Evolutionary conservation across 2,888 invertebrate genomes (phyloP).

Genomic region (Macaria liturata): DNA sequence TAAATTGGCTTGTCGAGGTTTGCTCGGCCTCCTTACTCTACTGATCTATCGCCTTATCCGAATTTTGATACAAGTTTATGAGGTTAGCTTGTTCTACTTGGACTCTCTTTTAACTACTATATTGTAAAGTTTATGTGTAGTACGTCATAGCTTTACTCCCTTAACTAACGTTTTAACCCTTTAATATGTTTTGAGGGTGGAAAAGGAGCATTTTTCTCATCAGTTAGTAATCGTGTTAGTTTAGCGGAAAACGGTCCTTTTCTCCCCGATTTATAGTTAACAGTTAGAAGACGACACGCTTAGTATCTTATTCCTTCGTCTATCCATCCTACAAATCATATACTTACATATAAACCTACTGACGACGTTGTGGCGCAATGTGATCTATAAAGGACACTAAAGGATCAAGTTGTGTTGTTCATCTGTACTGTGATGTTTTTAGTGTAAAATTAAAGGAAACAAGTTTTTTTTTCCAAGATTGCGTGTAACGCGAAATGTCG

Average conservation of each 20-base stretch:
- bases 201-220: conserved; percentile 13
- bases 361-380: no score
- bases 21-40: conserved; percentile 29
- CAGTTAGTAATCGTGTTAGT: conserved; percentile 6
- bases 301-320: conserved; percentile 1
- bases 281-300: conserved; percentile 13
- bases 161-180: conserved; percentile 2
- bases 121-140: conserved; percentile 30
- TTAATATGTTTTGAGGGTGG: conserved; percentile 1
- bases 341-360: no score
- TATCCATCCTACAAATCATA: background rate
- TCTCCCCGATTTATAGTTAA: conserved; percentile 6
- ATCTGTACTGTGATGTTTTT: no score
- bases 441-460: no score
- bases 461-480: no score
- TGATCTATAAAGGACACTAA: no score
- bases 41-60: conserved; percentile 64
- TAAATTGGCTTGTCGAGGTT: no score
- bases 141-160: conserved; percentile 16
- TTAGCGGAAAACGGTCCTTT: conserved; percentile 10
- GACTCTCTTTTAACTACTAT: conserved; percentile 29
- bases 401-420: no score
- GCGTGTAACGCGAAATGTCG: no score
- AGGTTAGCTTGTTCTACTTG: conserved; percentile 47
- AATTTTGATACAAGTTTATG: conserved; percentile 55